A percentile compares a stretch with the other conserved stretches of the same genome.
Evolutionary conservation across 2,888 invertebrate species (phyloP).

Genomic region (Biston stratarius): DNA sequence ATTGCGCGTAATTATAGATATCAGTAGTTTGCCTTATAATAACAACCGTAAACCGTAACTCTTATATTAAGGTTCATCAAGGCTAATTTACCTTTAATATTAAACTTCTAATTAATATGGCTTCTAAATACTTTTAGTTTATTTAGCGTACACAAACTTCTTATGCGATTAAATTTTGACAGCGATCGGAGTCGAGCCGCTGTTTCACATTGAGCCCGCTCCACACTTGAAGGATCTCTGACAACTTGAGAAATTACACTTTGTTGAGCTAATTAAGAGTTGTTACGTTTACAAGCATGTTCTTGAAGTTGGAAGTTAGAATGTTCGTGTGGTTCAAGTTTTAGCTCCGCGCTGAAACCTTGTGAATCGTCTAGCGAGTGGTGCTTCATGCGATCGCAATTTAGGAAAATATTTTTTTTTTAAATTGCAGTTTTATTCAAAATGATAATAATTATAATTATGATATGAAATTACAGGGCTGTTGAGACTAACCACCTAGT

Average conservation of each 20-base stretch:
- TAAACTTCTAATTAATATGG: no score
- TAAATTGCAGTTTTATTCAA: not conserved
- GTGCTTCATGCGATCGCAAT: not conserved
- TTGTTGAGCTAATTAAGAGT: slow-evolving; percentile 41
- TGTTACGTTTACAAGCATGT: slow-evolving; percentile 32
- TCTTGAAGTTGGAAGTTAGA: slow-evolving; percentile 19
- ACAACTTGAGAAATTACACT: slow-evolving; percentile 58
- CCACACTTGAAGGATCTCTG: slow-evolving; percentile 54
- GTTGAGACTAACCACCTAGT: no score
- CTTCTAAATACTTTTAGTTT: no score
- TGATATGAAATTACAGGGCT: no score
- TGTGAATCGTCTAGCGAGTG: not conserved
- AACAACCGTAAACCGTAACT: no score
- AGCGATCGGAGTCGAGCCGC: not conserved
- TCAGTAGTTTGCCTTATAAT: not conserved
- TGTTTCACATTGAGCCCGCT: slow-evolving; percentile 49
- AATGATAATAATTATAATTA: no score
- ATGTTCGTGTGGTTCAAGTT: slow-evolving; percentile 27
- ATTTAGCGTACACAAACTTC: no score
- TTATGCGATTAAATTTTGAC: not conserved
- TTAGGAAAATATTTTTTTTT: not conserved
- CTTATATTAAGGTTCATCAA: no score
- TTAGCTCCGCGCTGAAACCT: not conserved
- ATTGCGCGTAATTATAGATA: no score
- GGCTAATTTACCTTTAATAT: no score